These are phyloP conservation scores for Drosophila setosimentum DNA, from an alignment of 2,888 invertebrate genomes.

Conservation along the genomic window DNA sequence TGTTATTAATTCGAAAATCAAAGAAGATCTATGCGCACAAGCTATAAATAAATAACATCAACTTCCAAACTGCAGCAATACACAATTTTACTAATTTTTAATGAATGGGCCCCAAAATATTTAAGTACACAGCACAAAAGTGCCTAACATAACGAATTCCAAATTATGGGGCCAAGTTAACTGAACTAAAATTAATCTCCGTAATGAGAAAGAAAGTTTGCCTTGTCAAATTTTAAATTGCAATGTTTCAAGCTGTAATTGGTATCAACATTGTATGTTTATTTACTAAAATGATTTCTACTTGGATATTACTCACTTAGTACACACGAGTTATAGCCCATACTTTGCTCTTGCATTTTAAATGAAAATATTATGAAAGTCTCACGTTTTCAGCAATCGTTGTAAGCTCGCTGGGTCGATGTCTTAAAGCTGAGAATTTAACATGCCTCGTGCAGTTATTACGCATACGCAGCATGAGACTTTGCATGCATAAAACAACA, in stretches of 20 bases:
- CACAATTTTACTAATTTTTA: not conserved
- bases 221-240: not conserved
- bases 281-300: not conserved
- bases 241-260: not conserved
- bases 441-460: constrained; percentile 30
- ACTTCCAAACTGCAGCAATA: not conserved
- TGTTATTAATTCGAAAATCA: constrained; percentile 47
- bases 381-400: not conserved
- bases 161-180: not conserved
- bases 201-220: not conserved
- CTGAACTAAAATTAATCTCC: not conserved
- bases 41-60: constrained; percentile 45
- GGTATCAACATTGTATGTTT: not conserved
- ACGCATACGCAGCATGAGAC: constrained; percentile 72
- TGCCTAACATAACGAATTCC: not conserved
- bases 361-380: not conserved
- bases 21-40: constrained; percentile 12
- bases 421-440: constrained; percentile 31
- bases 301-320: not conserved
- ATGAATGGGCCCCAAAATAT: not conserved
- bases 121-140: not conserved
- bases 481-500: constrained; percentile 73
- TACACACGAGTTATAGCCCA: not conserved
- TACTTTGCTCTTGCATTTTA: not conserved
- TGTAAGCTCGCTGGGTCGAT: constrained; percentile 1